These are phyloP conservation scores for Anoplophora glabripennis DNA, from an alignment of 1,140 invertebrate genomes.

Conservation along the genomic window DNA sequence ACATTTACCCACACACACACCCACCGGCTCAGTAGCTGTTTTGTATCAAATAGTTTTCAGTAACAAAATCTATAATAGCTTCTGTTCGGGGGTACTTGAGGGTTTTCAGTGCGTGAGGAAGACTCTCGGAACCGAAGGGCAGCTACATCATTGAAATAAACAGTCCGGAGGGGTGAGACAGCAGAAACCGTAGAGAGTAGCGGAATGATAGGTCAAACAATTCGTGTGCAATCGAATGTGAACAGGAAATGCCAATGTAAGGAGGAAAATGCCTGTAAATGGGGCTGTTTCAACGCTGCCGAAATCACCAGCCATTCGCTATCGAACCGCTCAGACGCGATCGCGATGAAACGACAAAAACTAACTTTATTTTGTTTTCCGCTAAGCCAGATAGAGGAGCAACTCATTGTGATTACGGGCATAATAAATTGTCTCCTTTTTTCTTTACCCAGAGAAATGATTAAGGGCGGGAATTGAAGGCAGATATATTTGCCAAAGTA, in stretches of 20 bases:
- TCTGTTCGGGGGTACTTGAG: slow-evolving; percentile 19
- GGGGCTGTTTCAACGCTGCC: slow-evolving; percentile 42
- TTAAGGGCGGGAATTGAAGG: too few species aligned
- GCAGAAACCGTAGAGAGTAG: slow-evolving; percentile 27
- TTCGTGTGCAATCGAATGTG: slow-evolving; percentile 46
- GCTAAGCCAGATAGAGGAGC: not conserved
- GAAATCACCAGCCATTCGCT: slow-evolving; percentile 30
- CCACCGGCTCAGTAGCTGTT: not conserved
- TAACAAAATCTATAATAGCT: slow-evolving; percentile 21
- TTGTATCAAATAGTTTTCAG: slow-evolving; percentile 17
- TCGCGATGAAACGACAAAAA: slow-evolving; percentile 26
- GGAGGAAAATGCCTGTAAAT: slow-evolving; percentile 49
- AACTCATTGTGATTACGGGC: too few species aligned
- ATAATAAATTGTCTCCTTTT: too few species aligned
- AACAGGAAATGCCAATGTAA: slow-evolving; percentile 48
- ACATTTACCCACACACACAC: not conserved
- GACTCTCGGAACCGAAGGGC: not conserved
- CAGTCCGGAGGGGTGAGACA: slow-evolving; percentile 29
- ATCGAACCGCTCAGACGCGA: slow-evolving; percentile 16
- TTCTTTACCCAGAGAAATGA: too few species aligned
- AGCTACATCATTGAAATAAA: slow-evolving; percentile 28
- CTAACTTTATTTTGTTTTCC: slow-evolving; percentile 2
- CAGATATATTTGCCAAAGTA: too few species aligned
- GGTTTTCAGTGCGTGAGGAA: slow-evolving; percentile 16
- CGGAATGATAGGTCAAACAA: slow-evolving; percentile 46